These are phyloP conservation scores for Cricetomys ansorgei DNA, from an alignment of 2,113 vertebrate genomes.

Conservation along the genomic window DNA sequence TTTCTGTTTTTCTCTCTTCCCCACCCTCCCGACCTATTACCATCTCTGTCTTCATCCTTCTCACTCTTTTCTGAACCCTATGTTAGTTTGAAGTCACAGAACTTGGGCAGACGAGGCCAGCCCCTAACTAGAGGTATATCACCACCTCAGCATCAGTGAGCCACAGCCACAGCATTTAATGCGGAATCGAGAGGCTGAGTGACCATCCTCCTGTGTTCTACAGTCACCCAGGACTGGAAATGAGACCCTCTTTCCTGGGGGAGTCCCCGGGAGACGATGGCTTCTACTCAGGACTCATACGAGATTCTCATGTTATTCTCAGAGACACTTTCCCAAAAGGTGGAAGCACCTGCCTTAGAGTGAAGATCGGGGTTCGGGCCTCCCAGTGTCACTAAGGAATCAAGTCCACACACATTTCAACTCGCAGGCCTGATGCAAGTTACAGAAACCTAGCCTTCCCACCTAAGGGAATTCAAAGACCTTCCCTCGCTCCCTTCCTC, in stretches of 20 bases:
- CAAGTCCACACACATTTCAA: neutral
- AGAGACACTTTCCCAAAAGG: neutral
- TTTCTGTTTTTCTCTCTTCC: neutral
- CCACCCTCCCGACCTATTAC: fast-evolving
- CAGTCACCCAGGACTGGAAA: neutral
- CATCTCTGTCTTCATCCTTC: neutral
- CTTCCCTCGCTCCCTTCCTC: neutral
- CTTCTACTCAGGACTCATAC: neutral
- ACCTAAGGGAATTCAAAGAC: neutral
- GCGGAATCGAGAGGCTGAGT: fast-evolving
- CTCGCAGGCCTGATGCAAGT: neutral
- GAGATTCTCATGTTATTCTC: neutral
- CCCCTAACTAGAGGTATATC: neutral
- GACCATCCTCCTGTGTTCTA: neutral
- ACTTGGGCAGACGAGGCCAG: neutral
- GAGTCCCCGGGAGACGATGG: fast-evolving
- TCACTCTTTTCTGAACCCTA: neutral
- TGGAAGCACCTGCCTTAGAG: neutral
- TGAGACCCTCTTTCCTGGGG: neutral
- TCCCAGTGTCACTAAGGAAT: neutral
- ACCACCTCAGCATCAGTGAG: neutral
- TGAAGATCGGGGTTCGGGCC: neutral
- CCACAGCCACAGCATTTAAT: neutral
- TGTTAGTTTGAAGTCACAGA: neutral
- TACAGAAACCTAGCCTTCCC: neutral